phyloP scores from a whole-genome alignment of 2,113 vertebrate genomes.

The Pycnonotus jocosus region DNA sequence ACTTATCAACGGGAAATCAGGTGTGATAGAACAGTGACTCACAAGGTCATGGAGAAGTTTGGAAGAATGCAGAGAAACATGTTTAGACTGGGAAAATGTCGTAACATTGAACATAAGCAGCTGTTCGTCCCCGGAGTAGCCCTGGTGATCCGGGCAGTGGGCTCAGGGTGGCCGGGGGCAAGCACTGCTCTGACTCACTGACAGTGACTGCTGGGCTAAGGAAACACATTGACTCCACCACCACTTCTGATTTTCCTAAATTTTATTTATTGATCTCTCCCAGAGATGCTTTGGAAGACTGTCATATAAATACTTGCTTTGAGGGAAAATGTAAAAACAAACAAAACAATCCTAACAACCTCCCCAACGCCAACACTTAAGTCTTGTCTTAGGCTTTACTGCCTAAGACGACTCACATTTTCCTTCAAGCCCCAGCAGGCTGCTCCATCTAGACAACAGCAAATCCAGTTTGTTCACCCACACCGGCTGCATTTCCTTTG shows the following conservation, averaged over 20 bases:
- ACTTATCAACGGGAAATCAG: background rate
- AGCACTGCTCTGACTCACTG: background rate
- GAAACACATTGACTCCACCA: background rate
- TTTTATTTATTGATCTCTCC: background rate
- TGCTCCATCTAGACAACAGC: background rate
- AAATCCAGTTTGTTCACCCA: background rate
- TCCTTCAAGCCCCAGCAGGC: background rate
- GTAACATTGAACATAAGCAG: background rate
- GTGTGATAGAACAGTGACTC: background rate
- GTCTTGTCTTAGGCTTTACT: background rate
- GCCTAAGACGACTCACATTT: background rate
- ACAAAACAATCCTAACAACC: background rate
- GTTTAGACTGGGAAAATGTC: background rate
- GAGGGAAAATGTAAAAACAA: background rate
- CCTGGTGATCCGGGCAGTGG: accelerated
- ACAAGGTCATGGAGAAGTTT: background rate
- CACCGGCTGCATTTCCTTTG: background rate
- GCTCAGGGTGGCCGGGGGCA: no score
- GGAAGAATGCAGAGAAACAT: background rate
- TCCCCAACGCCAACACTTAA: no score
- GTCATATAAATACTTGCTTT: background rate
- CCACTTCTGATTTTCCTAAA: background rate
- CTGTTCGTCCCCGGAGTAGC: accelerated
- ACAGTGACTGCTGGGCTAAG: background rate
- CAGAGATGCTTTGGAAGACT: background rate